Percentiles rank a stretch among this genome's conserved stretches.
phyloP scores from a whole-genome alignment of 2,113 vertebrate species.

The Eidolon helvum region DNA sequence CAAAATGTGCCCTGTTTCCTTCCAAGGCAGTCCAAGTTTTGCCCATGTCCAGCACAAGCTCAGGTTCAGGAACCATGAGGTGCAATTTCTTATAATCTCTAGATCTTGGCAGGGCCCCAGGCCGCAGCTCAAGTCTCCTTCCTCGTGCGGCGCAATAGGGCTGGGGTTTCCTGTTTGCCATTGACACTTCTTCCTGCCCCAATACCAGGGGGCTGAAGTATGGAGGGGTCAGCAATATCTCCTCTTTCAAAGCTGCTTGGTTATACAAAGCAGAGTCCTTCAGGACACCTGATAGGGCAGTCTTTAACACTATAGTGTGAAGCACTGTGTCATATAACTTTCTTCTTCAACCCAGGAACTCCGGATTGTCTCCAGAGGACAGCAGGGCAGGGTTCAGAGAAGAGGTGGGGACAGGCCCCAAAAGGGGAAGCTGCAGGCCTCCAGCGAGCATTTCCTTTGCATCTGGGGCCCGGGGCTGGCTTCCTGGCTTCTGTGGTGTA shows the following conservation, averaged over 20 bases:
- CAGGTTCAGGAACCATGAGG: not conserved
- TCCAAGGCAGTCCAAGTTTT: not conserved
- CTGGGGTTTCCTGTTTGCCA: conserved; percentile 72
- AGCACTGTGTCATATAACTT: not conserved
- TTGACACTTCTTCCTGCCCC: conserved; percentile 7
- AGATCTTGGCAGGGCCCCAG: conserved; percentile 54
- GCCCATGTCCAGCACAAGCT: not conserved
- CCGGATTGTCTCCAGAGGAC: not conserved
- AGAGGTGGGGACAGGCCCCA: not conserved
- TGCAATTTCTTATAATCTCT: conserved; percentile 6
- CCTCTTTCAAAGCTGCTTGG: not conserved
- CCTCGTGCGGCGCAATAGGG: conserved; percentile 6
- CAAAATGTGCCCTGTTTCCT: not conserved
- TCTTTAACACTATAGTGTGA: not conserved
- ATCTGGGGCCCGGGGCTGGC: not conserved
- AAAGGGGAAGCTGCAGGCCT: conserved; percentile 50
- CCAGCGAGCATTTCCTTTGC: not conserved
- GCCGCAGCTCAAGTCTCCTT: conserved; percentile 50
- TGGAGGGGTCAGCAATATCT: not conserved
- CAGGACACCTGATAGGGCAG: not conserved
- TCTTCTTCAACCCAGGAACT: not conserved
- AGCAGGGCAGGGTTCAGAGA: not conserved
- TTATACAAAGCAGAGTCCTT: not conserved
- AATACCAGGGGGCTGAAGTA: not conserved
- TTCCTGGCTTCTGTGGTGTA: conserved; percentile 3